phyloP scores from a whole-genome alignment of 2,888 invertebrate genomes.

The Drosophila vallismaia region DNA sequence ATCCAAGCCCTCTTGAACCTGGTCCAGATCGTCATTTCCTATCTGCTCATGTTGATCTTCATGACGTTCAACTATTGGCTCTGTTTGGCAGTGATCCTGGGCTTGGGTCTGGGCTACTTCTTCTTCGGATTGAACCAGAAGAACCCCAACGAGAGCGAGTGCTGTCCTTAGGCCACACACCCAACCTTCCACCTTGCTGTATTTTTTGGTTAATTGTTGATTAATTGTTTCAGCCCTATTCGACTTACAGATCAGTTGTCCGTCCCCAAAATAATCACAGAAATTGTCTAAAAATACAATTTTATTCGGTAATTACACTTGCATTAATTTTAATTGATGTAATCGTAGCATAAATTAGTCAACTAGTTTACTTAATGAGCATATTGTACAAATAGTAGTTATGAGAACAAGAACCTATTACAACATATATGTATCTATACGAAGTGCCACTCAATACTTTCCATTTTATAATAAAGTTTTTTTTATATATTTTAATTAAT shows the following conservation, averaged over 20 bases:
- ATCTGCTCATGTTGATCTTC: conserved; percentile 82
- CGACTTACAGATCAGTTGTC: conserved; percentile 10
- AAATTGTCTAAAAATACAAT: conserved; percentile 53
- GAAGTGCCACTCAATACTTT: conserved; percentile 63
- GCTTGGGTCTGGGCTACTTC: conserved; percentile 81
- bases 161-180: conserved; percentile 69
- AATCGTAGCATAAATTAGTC: conserved; percentile 70
- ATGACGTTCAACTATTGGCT: conserved; percentile 84
- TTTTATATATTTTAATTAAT: conserved; percentile 16
- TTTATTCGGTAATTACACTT: conserved; percentile 60
- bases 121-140: conserved; percentile 82
- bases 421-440: conserved; percentile 50
- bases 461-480: conserved; percentile 38
- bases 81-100: conserved; percentile 81
- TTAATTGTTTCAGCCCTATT: conserved; percentile 8
- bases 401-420: conserved; percentile 63
- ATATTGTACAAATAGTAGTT: conserved; percentile 70
- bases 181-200: too few species aligned
- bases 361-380: conserved; percentile 72
- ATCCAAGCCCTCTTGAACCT: conserved; percentile 80
- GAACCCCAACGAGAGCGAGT: conserved; percentile 76
- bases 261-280: conserved; percentile 54
- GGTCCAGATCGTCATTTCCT: conserved; percentile 81
- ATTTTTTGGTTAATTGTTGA: conserved; percentile 11
- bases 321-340: conserved; percentile 38